Conservation (phyloP, 1,140 invertebrate species). For the Caenorhabditis latens region DNA sequence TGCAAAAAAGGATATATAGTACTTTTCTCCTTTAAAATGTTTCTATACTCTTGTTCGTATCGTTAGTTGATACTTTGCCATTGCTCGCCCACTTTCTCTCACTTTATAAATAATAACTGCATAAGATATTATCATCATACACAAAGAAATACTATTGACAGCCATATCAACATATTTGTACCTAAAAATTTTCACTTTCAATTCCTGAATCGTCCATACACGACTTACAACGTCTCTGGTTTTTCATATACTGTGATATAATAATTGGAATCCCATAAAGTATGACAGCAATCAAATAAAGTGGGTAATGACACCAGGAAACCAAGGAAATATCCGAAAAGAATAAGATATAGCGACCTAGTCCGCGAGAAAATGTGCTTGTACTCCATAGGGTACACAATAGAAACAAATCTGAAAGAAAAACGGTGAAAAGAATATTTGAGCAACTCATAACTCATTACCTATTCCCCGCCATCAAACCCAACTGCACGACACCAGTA, state of each 20-base stretch:
- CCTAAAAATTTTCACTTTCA: slow-evolving; percentile 54
- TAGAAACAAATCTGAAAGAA: slow-evolving; percentile 69
- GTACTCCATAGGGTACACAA: slow-evolving; percentile 72
- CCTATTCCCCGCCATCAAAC: slow-evolving; percentile 70
- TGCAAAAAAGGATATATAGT: slow-evolving; percentile 57
- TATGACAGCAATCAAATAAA: slow-evolving; percentile 69
- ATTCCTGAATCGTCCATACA: no score
- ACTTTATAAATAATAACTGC: slow-evolving; percentile 72
- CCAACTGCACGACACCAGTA: slow-evolving; percentile 69
- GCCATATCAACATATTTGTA: slow-evolving; percentile 71
- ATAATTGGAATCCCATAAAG: slow-evolving; percentile 67
- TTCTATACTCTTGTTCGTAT: slow-evolving; percentile 67
- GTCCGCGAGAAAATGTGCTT: slow-evolving; percentile 67
- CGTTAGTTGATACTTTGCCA: slow-evolving; percentile 71
- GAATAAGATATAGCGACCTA: slow-evolving; percentile 62
- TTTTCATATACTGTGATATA: slow-evolving; percentile 69
- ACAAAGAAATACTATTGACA: slow-evolving; percentile 67
- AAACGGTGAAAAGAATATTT: slow-evolving; percentile 24
- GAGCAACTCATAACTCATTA: slow-evolving; percentile 34
- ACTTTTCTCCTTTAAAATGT: slow-evolving; percentile 1
- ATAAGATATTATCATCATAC: slow-evolving; percentile 70
- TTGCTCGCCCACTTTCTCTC: slow-evolving; percentile 68
- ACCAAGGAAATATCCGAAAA: slow-evolving; percentile 67
- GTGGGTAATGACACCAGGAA: slow-evolving; percentile 69
- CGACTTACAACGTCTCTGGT: slow-evolving; percentile 66